A percentile compares a stretch with the other conserved stretches of the same genome.
Conservation (phyloP, 23 tunicate genomes). For the Aplidium turbinatum region DNA sequence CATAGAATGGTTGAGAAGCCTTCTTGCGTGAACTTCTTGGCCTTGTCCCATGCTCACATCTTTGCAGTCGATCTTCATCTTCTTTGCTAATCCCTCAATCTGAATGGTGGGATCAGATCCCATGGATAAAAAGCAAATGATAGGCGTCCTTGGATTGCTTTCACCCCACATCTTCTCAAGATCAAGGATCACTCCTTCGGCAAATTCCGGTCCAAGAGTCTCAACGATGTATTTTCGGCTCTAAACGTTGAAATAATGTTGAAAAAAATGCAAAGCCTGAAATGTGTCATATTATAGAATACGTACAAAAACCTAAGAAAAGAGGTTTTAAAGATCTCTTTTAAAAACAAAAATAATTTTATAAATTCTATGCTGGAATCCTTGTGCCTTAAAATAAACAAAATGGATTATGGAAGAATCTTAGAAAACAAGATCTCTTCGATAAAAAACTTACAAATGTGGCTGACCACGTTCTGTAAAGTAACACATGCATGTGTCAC, state of each 20-base stretch:
- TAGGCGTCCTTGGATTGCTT: slow-evolving; percentile 77
- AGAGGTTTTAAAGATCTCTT: not conserved
- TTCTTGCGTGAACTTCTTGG: slow-evolving; percentile 93
- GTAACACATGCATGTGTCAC: no score
- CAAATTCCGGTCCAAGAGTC: slow-evolving; percentile 74
- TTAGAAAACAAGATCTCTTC: no score
- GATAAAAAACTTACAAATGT: no score
- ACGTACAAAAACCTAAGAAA: not conserved
- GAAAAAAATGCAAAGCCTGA: not conserved
- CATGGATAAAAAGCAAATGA: slow-evolving; percentile 95
- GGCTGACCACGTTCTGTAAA: no score
- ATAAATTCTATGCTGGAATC: no score
- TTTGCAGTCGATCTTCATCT: slow-evolving; percentile 77
- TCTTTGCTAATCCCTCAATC: slow-evolving; percentile 84
- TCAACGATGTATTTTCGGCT: slow-evolving; percentile 93
- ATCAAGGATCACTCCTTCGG: slow-evolving; percentile 86
- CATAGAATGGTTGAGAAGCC: slow-evolving; percentile 83
- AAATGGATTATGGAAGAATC: no score
- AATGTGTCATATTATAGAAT: not conserved
- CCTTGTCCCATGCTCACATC: slow-evolving; percentile 98
- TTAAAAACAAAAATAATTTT: no score
- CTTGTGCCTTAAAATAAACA: no score
- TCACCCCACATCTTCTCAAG: slow-evolving; percentile 88
- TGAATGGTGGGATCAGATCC: slow-evolving; percentile 95
- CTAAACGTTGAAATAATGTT: slow-evolving; percentile 18